Evolutionary conservation across 2,113 vertebrate genomes (phyloP).

Genomic region (Tragelaphus strepsiceros): DNA sequence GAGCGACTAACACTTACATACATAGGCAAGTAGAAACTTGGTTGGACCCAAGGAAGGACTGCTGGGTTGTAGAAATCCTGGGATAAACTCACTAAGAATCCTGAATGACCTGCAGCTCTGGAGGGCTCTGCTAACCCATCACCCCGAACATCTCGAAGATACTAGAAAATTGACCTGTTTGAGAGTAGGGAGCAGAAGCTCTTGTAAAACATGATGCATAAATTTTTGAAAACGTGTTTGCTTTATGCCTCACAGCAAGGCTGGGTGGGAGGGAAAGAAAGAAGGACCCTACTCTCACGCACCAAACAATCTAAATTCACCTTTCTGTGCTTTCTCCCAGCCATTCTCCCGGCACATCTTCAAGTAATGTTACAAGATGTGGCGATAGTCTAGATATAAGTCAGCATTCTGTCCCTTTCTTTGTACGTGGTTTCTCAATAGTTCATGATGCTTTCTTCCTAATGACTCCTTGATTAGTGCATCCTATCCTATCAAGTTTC

Average conservation of each 20-base stretch:
- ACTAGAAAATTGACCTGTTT: not conserved
- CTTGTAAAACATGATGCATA: not conserved
- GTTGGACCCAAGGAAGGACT: not conserved
- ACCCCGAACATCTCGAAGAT: not conserved
- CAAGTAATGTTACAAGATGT: not conserved
- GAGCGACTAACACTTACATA: not conserved
- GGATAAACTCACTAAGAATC: not conserved
- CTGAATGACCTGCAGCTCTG: not conserved
- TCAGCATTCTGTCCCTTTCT: not conserved
- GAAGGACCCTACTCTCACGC: not conserved
- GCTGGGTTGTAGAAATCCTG: not conserved
- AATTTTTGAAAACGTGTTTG: not conserved
- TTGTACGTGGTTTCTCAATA: not conserved
- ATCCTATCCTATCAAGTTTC: not conserved
- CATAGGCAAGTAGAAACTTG: not conserved
- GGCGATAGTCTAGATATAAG: not conserved
- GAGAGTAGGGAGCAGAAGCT: not conserved
- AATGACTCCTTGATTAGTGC: too few species aligned
- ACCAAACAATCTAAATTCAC: not conserved
- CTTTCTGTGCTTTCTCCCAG: not conserved
- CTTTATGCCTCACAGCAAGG: not conserved
- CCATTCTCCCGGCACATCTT: not conserved
- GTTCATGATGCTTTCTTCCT: not conserved
- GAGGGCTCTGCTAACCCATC: not conserved
- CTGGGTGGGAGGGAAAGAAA: not conserved